phyloP scores from a whole-genome alignment of 1,140 invertebrate species.

The Rhagoletis zephyria region DNA sequence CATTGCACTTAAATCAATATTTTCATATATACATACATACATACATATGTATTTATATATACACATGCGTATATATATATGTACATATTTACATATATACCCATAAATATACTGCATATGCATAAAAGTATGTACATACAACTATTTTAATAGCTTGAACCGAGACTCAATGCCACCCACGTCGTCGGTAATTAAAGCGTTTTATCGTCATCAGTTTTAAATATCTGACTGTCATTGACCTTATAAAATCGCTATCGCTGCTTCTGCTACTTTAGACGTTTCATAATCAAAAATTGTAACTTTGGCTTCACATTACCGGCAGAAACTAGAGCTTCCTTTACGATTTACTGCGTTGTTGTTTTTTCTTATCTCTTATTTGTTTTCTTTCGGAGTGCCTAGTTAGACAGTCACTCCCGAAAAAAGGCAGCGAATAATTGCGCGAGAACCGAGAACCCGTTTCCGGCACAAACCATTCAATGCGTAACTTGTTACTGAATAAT shows the following conservation, averaged over 20 bases:
- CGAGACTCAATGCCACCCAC: background rate
- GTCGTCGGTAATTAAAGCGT: background rate
- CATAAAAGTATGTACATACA: background rate
- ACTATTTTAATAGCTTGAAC: background rate
- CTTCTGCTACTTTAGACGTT: background rate
- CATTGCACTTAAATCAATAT: background rate
- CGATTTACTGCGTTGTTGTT: background rate
- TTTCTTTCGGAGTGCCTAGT: constrained; percentile 4
- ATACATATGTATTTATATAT: background rate
- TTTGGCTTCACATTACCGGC: too few species aligned
- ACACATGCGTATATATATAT: background rate
- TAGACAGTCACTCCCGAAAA: background rate
- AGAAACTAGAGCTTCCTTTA: too few species aligned
- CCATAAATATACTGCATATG: background rate
- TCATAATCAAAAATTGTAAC: background rate
- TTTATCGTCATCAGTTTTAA: background rate
- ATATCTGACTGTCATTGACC: constrained; percentile 20
- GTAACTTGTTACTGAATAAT: constrained; percentile 58
- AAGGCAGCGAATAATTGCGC: constrained; percentile 53
- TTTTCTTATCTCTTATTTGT: background rate
- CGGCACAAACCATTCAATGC: constrained; percentile 55
- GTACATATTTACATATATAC: background rate
- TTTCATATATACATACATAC: background rate
- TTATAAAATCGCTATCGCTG: background rate
- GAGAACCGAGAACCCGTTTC: constrained; percentile 55